Evolutionary conservation across 2,888 invertebrate species (phyloP).

Genomic region (Ceratothoa steindachneri): DNA sequence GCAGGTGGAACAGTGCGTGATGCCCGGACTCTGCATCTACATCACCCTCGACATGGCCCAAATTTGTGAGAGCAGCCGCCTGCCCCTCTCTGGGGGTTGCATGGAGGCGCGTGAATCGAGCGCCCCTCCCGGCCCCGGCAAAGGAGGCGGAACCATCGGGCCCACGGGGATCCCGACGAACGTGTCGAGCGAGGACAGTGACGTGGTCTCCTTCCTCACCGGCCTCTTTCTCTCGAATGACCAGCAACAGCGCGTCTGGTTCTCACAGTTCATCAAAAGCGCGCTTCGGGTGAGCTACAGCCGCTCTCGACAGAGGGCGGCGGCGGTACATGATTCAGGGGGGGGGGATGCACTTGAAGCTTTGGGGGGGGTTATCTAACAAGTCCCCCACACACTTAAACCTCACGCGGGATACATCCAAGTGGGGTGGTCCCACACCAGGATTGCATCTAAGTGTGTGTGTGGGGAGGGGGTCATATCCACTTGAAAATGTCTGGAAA

Average conservation of each 20-base stretch:
- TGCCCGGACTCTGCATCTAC: conserved; percentile 82
- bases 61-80: conserved; percentile 29
- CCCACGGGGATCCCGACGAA: neutral
- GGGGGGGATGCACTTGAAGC: too few relatives aligned
- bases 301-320: too few relatives aligned
- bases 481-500: too few relatives aligned
- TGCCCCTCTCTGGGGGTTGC: conserved; percentile 6
- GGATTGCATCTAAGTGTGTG: too few relatives aligned
- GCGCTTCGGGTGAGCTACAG: conserved; percentile 67
- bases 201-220: conserved; percentile 76
- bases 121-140: neutral
- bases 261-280: conserved; percentile 81
- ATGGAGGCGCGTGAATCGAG: neutral
- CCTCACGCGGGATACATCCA: too few relatives aligned
- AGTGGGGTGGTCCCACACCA: too few relatives aligned
- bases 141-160: conserved; percentile 3
- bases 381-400: too few relatives aligned
- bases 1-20: conserved; percentile 73
- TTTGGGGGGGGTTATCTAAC: too few relatives aligned
- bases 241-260: conserved; percentile 84
- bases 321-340: neutral
- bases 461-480: too few relatives aligned
- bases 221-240: conserved; percentile 85
- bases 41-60: conserved; percentile 63
- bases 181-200: conserved; percentile 50